Conservation (phyloP, 2,888 invertebrate genomes). For the Hypolimnas misippus region DNA sequence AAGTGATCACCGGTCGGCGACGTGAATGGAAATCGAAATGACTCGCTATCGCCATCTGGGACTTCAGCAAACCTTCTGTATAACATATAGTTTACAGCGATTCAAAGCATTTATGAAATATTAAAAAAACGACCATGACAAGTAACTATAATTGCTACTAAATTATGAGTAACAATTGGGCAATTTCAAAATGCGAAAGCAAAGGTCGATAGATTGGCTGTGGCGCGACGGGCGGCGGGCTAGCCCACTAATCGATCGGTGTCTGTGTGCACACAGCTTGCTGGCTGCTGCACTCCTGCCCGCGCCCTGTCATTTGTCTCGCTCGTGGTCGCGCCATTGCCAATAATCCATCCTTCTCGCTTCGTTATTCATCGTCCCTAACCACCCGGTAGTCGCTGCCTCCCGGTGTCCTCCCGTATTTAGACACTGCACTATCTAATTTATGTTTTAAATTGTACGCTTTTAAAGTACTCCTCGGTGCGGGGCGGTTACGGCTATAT, state of each 20-base stretch:
- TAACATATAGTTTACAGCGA: not conserved
- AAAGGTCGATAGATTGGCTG: constrained; percentile 75
- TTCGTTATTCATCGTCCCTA: constrained; percentile 79
- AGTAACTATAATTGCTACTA: not conserved
- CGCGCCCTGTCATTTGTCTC: constrained; percentile 68
- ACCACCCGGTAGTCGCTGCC: constrained; percentile 78
- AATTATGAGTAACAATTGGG: constrained; percentile 52
- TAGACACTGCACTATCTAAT: constrained; percentile 82
- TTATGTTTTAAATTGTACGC: constrained; percentile 79
- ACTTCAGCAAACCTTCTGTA: constrained; percentile 42
- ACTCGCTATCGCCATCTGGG: constrained; percentile 54
- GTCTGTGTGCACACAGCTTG: constrained; percentile 75
- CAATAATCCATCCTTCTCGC: constrained; percentile 71
- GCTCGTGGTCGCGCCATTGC: constrained; percentile 56
- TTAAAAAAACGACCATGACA: not conserved
- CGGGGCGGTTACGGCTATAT: constrained; percentile 67
- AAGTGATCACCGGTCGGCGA: constrained; percentile 77
- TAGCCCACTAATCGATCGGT: constrained; percentile 77
- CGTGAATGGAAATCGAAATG: constrained; percentile 67
- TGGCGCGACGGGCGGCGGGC: constrained; percentile 61
- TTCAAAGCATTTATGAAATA: not conserved
- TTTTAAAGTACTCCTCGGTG: constrained; percentile 65
- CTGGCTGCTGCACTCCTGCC: constrained; percentile 59
- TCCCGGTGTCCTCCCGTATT: constrained; percentile 78
- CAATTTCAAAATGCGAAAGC: constrained; percentile 67